These are phyloP conservation scores for Gnathonemus longibarbis DNA, from an alignment of 2,113 vertebrate genomes.

Conservation along the genomic window DNA sequence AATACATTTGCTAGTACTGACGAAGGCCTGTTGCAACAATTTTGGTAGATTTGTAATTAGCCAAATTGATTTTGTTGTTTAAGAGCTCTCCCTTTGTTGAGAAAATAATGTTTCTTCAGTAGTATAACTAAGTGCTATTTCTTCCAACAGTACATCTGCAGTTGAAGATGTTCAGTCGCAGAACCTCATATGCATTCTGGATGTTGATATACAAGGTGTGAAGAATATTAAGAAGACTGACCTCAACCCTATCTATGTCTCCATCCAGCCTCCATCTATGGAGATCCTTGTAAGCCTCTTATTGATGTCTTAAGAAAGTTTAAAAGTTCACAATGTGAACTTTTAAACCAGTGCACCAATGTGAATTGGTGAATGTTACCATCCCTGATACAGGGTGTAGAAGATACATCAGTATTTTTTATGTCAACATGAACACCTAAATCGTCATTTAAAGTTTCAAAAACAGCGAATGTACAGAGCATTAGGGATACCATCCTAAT, in stretches of 20 bases:
- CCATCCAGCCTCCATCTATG: conserved; percentile 81
- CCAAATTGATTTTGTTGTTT: neutral
- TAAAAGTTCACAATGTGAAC: neutral
- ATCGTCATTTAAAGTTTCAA: neutral
- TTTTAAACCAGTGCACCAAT: neutral
- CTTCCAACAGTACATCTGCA: conserved; percentile 70
- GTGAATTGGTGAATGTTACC: neutral
- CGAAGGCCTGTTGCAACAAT: neutral
- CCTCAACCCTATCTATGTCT: conserved; percentile 83
- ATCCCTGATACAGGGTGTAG: neutral
- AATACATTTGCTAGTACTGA: neutral
- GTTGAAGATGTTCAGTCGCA: conserved; percentile 79
- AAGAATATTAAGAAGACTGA: conserved; percentile 84
- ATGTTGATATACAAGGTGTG: conserved; percentile 93
- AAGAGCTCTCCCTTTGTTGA: neutral
- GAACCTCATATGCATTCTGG: conserved; percentile 92
- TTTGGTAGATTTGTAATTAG: neutral
- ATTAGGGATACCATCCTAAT: neutral
- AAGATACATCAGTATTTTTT: neutral
- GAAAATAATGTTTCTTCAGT: neutral
- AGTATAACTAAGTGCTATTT: neutral
- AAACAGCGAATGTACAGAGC: neutral
- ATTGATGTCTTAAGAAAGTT: neutral
- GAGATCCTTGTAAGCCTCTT: conserved; percentile 69
- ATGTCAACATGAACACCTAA: neutral